Conservation (phyloP, 2,888 invertebrate species). For the Biston stratarius region DNA sequence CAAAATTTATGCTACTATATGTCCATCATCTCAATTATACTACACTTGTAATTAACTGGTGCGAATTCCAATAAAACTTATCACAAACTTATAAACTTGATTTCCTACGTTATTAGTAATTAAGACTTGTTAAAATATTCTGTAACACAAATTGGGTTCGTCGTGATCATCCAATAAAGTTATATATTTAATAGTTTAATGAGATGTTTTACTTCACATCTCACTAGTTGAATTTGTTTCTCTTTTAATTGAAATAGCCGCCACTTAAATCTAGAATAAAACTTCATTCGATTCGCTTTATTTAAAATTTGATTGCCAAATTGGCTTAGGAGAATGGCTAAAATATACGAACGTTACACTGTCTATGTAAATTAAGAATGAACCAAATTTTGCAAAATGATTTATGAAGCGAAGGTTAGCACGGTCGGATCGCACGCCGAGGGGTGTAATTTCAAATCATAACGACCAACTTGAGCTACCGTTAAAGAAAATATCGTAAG, state of each 20-base stretch:
- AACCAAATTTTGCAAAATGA: too few species aligned
- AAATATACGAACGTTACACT: background rate
- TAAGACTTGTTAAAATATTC: slow-evolving; percentile 34
- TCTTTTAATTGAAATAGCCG: background rate
- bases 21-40: background rate
- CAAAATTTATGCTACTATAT: background rate
- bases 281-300: background rate
- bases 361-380: too few species aligned
- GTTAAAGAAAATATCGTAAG: background rate
- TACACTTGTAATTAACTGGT: background rate
- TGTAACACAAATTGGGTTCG: slow-evolving; percentile 2
- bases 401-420: too few species aligned
- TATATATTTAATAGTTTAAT: slow-evolving; percentile 10
- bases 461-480: background rate
- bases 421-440: too few species aligned
- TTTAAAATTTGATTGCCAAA: background rate
- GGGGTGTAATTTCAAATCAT: too few species aligned
- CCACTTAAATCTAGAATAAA: background rate
- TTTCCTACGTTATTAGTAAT: background rate
- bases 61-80: slow-evolving; percentile 1
- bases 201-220: background rate
- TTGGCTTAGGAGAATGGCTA: background rate
- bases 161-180: slow-evolving; percentile 8
- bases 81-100: background rate
- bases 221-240: background rate